Conservation (phyloP, 2,888 invertebrate species). For the Drosophila monieri region DNA sequence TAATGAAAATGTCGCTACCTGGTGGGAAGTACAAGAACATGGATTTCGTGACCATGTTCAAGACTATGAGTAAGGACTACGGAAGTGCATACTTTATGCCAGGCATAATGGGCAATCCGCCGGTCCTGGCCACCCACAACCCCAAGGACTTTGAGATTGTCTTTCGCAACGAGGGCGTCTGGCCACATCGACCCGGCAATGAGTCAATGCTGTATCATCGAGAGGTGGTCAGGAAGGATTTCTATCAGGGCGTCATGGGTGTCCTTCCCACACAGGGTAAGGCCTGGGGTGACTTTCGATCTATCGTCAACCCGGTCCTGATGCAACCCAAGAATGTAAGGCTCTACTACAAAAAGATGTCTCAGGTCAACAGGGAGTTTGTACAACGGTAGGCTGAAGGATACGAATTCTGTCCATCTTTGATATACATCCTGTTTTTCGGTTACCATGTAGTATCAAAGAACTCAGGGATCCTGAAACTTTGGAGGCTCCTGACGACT, state of each 20-base stretch:
- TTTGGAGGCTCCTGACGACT: constrained; percentile 83
- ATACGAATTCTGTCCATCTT: neutral
- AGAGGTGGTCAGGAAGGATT: constrained; percentile 51
- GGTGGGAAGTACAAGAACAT: constrained; percentile 73
- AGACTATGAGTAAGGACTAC: constrained; percentile 59
- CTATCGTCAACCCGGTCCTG: constrained; percentile 87
- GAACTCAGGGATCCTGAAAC: constrained; percentile 73
- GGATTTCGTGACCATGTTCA: constrained; percentile 49
- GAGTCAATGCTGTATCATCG: constrained; percentile 83
- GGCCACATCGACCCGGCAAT: constrained; percentile 84
- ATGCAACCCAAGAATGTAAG: constrained; percentile 86
- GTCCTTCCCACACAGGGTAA: constrained; percentile 79
- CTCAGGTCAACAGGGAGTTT: constrained; percentile 83
- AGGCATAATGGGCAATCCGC: constrained; percentile 73
- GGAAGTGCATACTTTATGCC: constrained; percentile 83
- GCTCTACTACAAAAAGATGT: constrained; percentile 84
- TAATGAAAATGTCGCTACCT: constrained; percentile 58
- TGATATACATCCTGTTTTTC: neutral
- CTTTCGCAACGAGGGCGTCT: constrained; percentile 84
- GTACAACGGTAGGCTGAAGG: constrained; percentile 54
- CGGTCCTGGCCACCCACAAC: constrained; percentile 83
- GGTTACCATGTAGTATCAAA: constrained; percentile 73
- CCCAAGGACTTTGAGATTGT: constrained; percentile 85
- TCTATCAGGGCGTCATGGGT: constrained; percentile 60
- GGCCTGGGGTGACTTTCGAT: constrained; percentile 88